These are phyloP conservation scores for Danio aesculapii DNA, from an alignment of 2,797 vertebrate species.

Conservation along the genomic window DNA sequence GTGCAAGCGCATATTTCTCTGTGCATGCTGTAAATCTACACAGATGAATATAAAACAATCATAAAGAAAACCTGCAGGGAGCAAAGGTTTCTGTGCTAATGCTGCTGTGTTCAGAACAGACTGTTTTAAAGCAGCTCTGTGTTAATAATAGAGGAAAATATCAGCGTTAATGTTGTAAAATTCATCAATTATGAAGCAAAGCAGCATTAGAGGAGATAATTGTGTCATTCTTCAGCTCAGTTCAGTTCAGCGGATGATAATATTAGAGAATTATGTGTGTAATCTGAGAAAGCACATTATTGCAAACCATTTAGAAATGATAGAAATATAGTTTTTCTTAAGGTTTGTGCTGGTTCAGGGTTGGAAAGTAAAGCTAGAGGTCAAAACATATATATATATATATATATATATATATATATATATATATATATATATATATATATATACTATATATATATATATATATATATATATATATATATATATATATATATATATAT, in stretches of 20 bases:
- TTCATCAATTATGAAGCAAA: neutral
- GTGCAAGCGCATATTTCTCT: neutral
- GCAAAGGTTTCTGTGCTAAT: neutral
- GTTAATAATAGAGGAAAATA: neutral
- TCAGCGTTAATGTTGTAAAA: neutral
- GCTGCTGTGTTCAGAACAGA: no score
- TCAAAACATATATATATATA: no score
- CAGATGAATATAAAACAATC: neutral
- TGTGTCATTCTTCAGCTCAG: neutral
- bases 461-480: no score
- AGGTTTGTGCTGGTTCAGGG: no score
- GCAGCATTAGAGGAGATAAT: neutral
- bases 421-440: no score
- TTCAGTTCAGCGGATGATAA: neutral
- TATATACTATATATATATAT: no score
- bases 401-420: no score
- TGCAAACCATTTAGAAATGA: neutral
- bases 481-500: no score
- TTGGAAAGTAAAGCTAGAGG: no score
- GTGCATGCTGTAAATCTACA: neutral
- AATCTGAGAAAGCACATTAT: neutral
- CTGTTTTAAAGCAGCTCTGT: neutral
- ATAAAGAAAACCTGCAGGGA: neutral
- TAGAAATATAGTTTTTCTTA: no score
- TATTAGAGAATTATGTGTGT: neutral